A percentile compares a stretch with the other conserved stretches of the same genome.
Conservation (phyloP, 2,888 invertebrate species). For the Ypsolopha scabrella region DNA sequence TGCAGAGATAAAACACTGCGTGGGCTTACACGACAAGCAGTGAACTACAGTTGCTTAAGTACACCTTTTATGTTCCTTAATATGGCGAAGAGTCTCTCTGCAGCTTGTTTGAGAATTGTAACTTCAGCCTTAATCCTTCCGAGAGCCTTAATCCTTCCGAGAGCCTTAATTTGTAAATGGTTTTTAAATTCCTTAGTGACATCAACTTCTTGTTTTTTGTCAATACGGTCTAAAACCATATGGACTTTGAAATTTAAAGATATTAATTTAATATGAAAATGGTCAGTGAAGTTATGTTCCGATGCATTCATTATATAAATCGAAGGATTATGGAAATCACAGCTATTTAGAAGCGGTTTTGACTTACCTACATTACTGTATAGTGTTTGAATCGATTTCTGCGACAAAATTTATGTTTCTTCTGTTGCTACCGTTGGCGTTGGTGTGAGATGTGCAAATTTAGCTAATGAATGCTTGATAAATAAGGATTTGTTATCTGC, state of each 20-base stretch:
- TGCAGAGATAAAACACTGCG: slow-evolving; percentile 60
- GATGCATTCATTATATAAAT: slow-evolving; percentile 61
- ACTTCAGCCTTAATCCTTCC: slow-evolving; percentile 6
- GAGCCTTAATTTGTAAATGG: not conserved
- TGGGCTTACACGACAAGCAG: slow-evolving; percentile 41
- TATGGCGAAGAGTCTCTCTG: slow-evolving; percentile 26
- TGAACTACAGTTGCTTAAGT: slow-evolving; percentile 52
- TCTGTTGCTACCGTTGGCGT: slow-evolving; percentile 54
- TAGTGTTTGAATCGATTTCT: slow-evolving; percentile 45
- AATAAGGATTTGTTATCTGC: too few species aligned
- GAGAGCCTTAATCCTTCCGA: not conserved
- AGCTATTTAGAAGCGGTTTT: slow-evolving; percentile 58
- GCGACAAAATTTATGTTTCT: slow-evolving; percentile 55
- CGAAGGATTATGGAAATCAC: slow-evolving; percentile 59
- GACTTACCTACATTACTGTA: slow-evolving; percentile 50
- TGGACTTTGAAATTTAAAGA: too few species aligned
- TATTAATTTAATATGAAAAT: slow-evolving; percentile 13
- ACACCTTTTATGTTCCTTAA: slow-evolving; percentile 51
- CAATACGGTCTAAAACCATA: not conserved
- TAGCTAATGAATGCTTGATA: not conserved
- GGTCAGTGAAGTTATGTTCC: slow-evolving; percentile 32
- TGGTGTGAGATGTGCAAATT: slow-evolving; percentile 47
- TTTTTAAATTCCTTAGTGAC: not conserved
- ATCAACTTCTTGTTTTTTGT: not conserved
- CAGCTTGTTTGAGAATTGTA: slow-evolving; percentile 8